Percentiles rank a stretch among this genome's conserved stretches.
phyloP scores from a whole-genome alignment of 2,113 vertebrate species.

The Apteryx mantelli region DNA sequence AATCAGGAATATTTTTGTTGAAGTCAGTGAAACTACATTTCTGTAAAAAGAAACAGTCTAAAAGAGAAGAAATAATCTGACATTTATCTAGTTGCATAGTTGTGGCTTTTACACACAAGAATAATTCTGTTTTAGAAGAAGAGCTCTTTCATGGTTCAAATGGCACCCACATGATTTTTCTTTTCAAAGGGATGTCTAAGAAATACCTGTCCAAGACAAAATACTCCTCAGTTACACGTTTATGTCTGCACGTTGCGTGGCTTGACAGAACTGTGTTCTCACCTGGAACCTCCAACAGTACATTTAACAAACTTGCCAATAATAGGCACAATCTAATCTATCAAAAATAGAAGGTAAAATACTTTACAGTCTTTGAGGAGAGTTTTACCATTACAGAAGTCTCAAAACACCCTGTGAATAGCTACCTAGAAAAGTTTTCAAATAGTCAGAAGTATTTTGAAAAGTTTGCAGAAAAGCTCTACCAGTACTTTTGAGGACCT shows the following conservation, averaged over 20 bases:
- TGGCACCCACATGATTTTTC: background rate
- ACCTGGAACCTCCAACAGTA: background rate
- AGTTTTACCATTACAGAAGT: background rate
- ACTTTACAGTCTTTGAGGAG: background rate
- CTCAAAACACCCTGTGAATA: background rate
- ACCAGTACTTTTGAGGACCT: background rate
- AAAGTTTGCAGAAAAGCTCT: background rate
- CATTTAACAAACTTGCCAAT: background rate
- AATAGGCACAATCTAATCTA: background rate
- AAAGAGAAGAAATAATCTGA: background rate
- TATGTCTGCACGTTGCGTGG: accelerated
- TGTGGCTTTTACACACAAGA: background rate
- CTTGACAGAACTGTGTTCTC: background rate
- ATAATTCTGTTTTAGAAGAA: background rate
- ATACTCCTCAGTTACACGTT: background rate
- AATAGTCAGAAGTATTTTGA: background rate
- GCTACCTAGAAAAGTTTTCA: background rate
- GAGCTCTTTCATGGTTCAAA: background rate
- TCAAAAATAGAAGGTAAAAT: background rate
- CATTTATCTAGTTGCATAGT: background rate
- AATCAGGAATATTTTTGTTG: background rate
- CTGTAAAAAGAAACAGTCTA: background rate
- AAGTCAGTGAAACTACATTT: background rate
- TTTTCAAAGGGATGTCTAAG: background rate
- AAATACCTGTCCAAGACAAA: background rate